phyloP scores from a whole-genome alignment of 2,888 invertebrate species.

The Sarcophaga caerulescens region DNA sequence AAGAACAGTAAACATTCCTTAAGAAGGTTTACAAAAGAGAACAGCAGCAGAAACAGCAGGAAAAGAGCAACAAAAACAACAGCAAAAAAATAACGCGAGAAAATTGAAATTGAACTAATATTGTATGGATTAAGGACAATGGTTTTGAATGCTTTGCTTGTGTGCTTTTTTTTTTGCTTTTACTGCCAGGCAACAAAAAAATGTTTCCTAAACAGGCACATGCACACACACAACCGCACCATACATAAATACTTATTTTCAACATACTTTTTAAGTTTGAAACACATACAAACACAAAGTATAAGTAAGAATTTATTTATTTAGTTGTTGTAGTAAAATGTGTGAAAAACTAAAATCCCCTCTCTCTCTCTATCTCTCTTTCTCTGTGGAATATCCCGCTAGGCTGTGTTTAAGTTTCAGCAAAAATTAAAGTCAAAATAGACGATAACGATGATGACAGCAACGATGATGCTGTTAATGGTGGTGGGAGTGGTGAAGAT shows the following conservation, averaged over 20 bases:
- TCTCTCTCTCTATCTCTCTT: neutral
- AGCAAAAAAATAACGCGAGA: slow-evolving; percentile 51
- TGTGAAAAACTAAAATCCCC: neutral
- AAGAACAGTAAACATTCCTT: neutral
- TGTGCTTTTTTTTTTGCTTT: neutral
- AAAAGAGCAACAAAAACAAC: neutral
- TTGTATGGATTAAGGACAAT: slow-evolving; percentile 63
- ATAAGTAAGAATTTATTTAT: neutral
- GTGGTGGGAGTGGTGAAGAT: neutral
- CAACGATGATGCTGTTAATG: slow-evolving; percentile 6
- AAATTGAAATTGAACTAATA: slow-evolving; percentile 70
- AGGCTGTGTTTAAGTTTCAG: slow-evolving; percentile 12
- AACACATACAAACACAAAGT: neutral
- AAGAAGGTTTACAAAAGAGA: slow-evolving; percentile 9
- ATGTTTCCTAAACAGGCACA: slow-evolving; percentile 13
- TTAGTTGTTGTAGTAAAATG: neutral
- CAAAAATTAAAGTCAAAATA: slow-evolving; percentile 45
- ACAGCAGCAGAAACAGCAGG: neutral
- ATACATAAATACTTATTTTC: neutral
- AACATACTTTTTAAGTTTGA: slow-evolving; percentile 3
- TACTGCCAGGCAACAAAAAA: neutral
- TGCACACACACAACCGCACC: neutral
- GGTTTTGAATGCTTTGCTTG: slow-evolving; percentile 35
- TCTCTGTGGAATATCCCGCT: neutral
- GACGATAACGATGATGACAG: slow-evolving; percentile 20